Evolutionary conservation across 2,797 vertebrate species (phyloP), one percentile per base, ranked within the genome.

Genomic region (Sebastolobus alascanus): DNA sequence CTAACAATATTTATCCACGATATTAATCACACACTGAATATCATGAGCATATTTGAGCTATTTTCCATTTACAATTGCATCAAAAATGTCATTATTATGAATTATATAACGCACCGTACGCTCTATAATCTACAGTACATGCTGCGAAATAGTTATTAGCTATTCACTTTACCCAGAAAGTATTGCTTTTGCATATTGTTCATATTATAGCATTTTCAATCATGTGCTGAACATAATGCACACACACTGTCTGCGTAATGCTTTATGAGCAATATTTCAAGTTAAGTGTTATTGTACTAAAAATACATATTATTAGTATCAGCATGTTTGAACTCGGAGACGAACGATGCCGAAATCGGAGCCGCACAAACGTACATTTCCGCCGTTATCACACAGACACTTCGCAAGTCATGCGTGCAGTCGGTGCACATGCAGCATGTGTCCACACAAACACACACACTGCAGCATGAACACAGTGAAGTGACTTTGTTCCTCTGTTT

Each of bases 401-500:
- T 43, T 67, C 50, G 64, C 72, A 84, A 71, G 66, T 67, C 50
- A 67, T 73, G 84, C 80, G 31, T 68, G 31, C 37, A 37, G 50
- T 37, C 50, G n/a, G 52, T 33, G 25, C 31, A 84, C 69, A 64
- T 80, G 4, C 7, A 35, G 25, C 33, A 13, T 50, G 68, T 81
- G 76, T 85, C 76, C 35, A 77, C 46, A 60, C 33, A 43, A 58
- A 29, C 35, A 54, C n/a, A 54, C n/a, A 54, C 67, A 67, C 68
- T 67, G 37, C 13, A 40, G 69, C 61, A 63, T 68, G 43, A 20
- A 50, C 43, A 50, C 43, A 50, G 1, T 50, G 43, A 8, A 50
- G 68, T 71, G 80, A 87, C 86, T 89, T 84, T 63, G 65, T 79
- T 86, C 65, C 69, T 67, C n/a, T 80, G 77, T 68, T 91, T 75